Evolutionary conservation across 35 echinoderm and acorn worm genomes (phyloP).

Genomic region (Eucidaris tribuloides): DNA sequence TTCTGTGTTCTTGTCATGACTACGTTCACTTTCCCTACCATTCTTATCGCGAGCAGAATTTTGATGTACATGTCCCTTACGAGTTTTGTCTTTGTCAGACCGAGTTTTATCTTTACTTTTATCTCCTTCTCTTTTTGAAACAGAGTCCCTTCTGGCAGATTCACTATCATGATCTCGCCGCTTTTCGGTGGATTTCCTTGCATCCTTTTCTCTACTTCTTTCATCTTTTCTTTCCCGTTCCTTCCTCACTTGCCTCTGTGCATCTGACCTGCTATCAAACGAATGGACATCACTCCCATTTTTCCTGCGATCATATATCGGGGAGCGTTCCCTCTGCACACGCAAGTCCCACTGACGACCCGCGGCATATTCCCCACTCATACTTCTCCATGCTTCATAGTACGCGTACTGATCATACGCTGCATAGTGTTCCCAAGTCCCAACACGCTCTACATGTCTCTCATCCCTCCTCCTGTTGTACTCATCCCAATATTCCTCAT

Average conservation of each 20-base stretch:
- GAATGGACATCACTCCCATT: background rate
- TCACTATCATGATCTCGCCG: constrained; percentile 25
- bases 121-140: constrained; percentile 9
- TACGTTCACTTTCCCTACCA: background rate
- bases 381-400: constrained; percentile 40
- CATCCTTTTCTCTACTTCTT: constrained; percentile 4
- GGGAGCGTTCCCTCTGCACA: constrained; percentile 54
- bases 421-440: background rate
- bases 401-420: constrained; percentile 34
- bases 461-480: constrained; percentile 36
- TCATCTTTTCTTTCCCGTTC: background rate
- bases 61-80: constrained; percentile 30
- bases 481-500: constrained; percentile 48
- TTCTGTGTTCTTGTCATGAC: background rate
- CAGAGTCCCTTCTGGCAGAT: background rate
- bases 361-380: constrained; percentile 5
- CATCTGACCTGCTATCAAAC: constrained; percentile 4
- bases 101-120: background rate
- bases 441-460: constrained; percentile 28
- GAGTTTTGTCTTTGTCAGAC: constrained; percentile 10
- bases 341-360: constrained; percentile 47
- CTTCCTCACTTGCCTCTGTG: constrained; percentile 6
- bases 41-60: constrained; percentile 30
- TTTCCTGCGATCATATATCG: constrained; percentile 44
- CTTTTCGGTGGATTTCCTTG: constrained; percentile 15